Base-by-base conservation (phyloP, 1,140 invertebrate genomes). In the Drosophila bocqueti region DNA sequence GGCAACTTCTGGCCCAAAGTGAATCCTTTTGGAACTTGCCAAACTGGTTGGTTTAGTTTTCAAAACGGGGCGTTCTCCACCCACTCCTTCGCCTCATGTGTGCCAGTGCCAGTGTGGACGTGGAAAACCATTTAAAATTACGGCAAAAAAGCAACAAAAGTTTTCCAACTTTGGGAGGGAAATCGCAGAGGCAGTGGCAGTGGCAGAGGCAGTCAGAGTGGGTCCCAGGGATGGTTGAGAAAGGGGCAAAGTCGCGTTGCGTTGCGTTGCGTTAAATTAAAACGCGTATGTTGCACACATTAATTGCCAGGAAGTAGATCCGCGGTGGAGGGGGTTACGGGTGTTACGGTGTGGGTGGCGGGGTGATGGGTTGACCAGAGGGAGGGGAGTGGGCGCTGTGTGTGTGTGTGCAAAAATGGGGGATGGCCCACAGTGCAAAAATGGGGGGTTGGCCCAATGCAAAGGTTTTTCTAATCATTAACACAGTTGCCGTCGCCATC, bases 381-480 rank as follows among this genome's bases (percentile, higher is more conserved):
- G 50, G 11, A 15, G 40, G 40, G 8, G 47, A 10, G 31, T 26
- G 26, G 26, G 4, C 26, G 5, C 26, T 26, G 3, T 18, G 9
- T 15, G 46, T 49, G 46, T 49, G 46, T 55, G 34, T 55, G 54
- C 59, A 47, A 49, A 68, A 68, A 55, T 21, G 45, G 50, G 42
- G 50, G 45, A 9, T 58, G 34, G 67, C 54, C 43, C 45, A 40
- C 29, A 31, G 16, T 68, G 65, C 59, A 47, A 64, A 68, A 68
- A 55, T 21, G 45, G 50, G 42, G 50, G 45, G 15, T 16, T 58
- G 34, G 67, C 54, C 43, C 45, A 40, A 43, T 71, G 66, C 68
- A 82, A 76, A 90, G 81, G 80, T 82, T 87, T 89, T 90, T 92
- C 91, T 92, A 92, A 92, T 92, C 83, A 92, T 92, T 92, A 92